These are phyloP conservation scores for Oedothorax gibbosus DNA, from an alignment of 1,140 invertebrate species.

Conservation along the genomic window DNA sequence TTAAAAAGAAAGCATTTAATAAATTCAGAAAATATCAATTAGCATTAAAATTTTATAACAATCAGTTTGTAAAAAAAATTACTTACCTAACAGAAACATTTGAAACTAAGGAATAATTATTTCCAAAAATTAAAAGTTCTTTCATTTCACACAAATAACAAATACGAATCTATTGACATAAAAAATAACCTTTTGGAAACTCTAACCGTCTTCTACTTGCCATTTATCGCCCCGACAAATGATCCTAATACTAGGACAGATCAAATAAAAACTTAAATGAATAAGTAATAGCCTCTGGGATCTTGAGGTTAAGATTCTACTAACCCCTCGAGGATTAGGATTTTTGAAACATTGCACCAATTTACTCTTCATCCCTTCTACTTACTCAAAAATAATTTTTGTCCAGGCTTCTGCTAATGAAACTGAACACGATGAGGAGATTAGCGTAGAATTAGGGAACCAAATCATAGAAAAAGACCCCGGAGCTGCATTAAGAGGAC, in stretches of 20 bases:
- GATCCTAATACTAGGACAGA: neutral
- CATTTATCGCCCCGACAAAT: no score
- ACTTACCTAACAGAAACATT: no score
- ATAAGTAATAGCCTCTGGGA: constrained; percentile 38
- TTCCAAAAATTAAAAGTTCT: neutral
- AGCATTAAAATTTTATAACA: no score
- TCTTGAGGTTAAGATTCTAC: constrained; percentile 42
- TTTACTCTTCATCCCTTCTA: constrained; percentile 27
- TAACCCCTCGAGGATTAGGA: constrained; percentile 39
- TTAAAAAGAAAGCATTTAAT: no score
- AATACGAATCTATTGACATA: neutral
- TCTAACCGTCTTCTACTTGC: neutral
- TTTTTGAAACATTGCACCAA: constrained; percentile 45
- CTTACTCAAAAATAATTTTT: constrained; percentile 31
- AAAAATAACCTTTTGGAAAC: neutral
- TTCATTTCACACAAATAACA: neutral
- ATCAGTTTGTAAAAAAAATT: no score
- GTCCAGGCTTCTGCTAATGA: constrained; percentile 24
- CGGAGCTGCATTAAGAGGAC: constrained; percentile 9
- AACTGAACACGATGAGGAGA: constrained; percentile 20
- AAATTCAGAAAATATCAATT: no score
- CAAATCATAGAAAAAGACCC: neutral
- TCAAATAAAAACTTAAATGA: constrained; percentile 35
- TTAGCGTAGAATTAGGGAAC: constrained; percentile 28
- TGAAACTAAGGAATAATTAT: no score